Percentiles rank a stretch among this genome's conserved stretches.
These are phyloP conservation scores for Dicycla oo DNA, from an alignment of 2,888 invertebrate species.

Conservation along the genomic window DNA sequence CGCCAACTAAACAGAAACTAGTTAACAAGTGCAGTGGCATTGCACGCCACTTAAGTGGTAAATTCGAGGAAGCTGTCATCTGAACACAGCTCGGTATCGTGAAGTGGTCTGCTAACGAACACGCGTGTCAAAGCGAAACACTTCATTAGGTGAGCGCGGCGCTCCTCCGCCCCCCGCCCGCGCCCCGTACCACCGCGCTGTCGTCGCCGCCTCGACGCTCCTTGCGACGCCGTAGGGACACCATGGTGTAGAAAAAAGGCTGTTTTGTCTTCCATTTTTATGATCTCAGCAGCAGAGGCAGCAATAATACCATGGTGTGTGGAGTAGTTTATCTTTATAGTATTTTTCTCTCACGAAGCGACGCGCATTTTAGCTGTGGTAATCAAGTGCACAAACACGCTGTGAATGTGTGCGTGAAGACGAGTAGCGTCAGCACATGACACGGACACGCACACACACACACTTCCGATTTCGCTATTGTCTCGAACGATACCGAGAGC, in stretches of 20 bases:
- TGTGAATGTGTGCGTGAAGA: no score
- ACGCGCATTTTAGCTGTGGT: no score
- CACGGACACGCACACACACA: no score
- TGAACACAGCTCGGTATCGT: constrained; percentile 84
- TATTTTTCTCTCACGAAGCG: no score
- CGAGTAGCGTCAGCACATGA: no score
- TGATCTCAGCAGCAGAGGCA: not conserved
- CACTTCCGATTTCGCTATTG: no score
- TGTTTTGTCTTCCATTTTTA: not conserved
- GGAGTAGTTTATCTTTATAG: not conserved
- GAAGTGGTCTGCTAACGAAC: constrained; percentile 90
- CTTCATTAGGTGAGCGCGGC: constrained; percentile 89
- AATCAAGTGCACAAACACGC: no score
- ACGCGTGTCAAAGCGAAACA: constrained; percentile 90
- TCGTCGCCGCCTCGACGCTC: constrained; percentile 66
- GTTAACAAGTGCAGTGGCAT: constrained; percentile 82
- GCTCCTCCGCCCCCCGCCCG: constrained; percentile 62
- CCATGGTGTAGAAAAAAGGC: constrained; percentile 35
- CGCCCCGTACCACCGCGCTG: constrained; percentile 48
- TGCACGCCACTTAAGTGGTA: constrained; percentile 88
- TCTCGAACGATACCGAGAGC: no score
- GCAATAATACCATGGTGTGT: not conserved
- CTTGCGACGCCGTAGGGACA: constrained; percentile 62
- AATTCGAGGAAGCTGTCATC: constrained; percentile 88
- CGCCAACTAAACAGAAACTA: constrained; percentile 77